Evolutionary conservation across 2,113 vertebrate species (phyloP), one percentile per base, ranked within the genome.

Genomic region (Cettia cetti): DNA sequence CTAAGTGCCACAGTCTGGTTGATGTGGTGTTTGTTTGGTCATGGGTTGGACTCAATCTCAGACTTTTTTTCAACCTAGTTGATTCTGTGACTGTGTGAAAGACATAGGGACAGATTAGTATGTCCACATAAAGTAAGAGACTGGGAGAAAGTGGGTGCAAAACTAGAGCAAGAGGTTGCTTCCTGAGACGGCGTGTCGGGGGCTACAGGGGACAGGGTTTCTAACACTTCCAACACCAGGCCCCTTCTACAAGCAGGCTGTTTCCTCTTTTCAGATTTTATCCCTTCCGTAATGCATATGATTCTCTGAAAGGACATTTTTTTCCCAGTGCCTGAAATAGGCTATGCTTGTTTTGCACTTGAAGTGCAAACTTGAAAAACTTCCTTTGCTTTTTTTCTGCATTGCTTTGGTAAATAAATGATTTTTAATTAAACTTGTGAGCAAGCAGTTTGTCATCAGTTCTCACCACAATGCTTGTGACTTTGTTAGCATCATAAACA

Each of bases 191-290:
- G 11, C 9, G 12, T 50, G 49, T 9, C 0, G 2, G 11, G 8
- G 2, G 2, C 2, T 35, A 10, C 4, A 2, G 3, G 13, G 8
- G 5, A 5, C 0, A 0, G 13, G 3, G 20, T 35, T 72, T 13
- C 64, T 47, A 12, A 56, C 1, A 5, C 23, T 76, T 35, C 15
- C 11, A 50, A n/a, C 40, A 40, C 3, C 35, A 35, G n/a, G 20
- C 3, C 31, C 24, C 45, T 82, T 52, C 47, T 60, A 15, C n/a
- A 24, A 42, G 13, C 17, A 49, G 37, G 3, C 31, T 47, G 1
- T 31, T 80, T 64, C 66, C 18, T 8, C 37, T 60, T 16, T 78
- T 61, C 14, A 9, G 6, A 31, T 61, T 54, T 65, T 52, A 44
- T 66, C 17, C 21, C 20, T 56, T 52, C 44, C 6, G 2, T 40